Evolutionary conservation across 2,113 vertebrate species (phyloP).

Genomic region (Eonycteris spelaea): DNA sequence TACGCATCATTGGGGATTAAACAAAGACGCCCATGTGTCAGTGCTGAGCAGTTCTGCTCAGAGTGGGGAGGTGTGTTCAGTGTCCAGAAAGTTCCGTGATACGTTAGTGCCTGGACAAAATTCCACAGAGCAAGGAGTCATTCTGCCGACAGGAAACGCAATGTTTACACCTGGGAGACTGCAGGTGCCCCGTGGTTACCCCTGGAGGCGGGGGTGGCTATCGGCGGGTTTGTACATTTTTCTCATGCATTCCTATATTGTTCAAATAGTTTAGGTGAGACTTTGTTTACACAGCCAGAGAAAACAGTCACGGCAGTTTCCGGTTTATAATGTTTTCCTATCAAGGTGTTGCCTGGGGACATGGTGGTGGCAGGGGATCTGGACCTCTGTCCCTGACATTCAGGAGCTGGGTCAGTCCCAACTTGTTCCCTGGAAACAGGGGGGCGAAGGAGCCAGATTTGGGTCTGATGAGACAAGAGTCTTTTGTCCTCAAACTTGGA

Average conservation of each 20-base stretch:
- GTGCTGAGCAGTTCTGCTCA: not conserved
- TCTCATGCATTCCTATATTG: rapidly evolving
- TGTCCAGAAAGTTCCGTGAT: not conserved
- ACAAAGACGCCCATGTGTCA: rapidly evolving
- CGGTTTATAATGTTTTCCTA: not conserved
- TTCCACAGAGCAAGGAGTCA: rapidly evolving
- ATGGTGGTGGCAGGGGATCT: rapidly evolving
- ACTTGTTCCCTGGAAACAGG: not conserved
- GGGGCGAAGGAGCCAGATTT: not conserved
- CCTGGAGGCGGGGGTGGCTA: not conserved
- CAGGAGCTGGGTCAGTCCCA: not conserved
- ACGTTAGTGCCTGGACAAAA: not conserved
- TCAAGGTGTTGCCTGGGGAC: not conserved
- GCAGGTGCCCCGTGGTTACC: not conserved
- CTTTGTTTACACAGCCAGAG: not conserved
- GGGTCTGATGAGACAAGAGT: not conserved
- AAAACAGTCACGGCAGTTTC: rapidly evolving
- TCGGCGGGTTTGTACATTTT: too few relatives aligned
- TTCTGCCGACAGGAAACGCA: not conserved
- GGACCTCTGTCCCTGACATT: not conserved
- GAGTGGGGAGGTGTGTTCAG: rapidly evolving
- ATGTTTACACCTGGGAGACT: rapidly evolving
- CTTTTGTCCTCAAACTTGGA: constrained; percentile 9
- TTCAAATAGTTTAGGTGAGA: too few relatives aligned
- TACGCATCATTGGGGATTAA: rapidly evolving